Conservation (phyloP, 2,113 vertebrate genomes). For the Scopus umbretta region DNA sequence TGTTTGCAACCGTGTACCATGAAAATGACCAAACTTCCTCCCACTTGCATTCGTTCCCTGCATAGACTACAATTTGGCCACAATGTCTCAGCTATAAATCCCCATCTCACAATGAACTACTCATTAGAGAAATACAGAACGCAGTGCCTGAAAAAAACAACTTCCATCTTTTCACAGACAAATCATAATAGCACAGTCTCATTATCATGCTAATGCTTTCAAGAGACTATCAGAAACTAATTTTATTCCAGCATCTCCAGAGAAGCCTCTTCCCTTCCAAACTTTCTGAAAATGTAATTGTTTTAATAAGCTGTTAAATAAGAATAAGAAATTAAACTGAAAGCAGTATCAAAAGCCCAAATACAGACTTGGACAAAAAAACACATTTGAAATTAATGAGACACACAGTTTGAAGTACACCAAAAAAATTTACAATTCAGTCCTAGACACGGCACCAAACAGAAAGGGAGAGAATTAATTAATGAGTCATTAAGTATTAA, state of each 20-base stretch:
- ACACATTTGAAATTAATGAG: background rate
- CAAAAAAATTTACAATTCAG: background rate
- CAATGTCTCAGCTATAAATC: background rate
- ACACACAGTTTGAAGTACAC: background rate
- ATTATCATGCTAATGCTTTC: background rate
- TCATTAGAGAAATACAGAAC: background rate
- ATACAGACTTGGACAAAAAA: background rate
- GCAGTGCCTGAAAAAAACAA: background rate
- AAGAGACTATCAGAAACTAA: background rate
- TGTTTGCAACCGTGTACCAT: background rate
- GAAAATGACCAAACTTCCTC: background rate
- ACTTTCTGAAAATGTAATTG: background rate
- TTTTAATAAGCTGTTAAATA: background rate
- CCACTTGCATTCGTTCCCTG: background rate
- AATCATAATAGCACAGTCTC: background rate
- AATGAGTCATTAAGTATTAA: background rate
- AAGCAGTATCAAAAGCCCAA: background rate
- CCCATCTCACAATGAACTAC: background rate
- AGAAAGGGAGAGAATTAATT: slow-evolving; percentile 14
- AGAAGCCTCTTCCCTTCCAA: background rate
- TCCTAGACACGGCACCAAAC: background rate
- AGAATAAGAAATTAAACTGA: background rate
- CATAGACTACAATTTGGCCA: background rate
- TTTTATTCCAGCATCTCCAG: background rate
- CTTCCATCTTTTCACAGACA: background rate